Base-by-base conservation (phyloP, 2,113 vertebrate genomes). In the Hippocampus mohnikei region DNA sequence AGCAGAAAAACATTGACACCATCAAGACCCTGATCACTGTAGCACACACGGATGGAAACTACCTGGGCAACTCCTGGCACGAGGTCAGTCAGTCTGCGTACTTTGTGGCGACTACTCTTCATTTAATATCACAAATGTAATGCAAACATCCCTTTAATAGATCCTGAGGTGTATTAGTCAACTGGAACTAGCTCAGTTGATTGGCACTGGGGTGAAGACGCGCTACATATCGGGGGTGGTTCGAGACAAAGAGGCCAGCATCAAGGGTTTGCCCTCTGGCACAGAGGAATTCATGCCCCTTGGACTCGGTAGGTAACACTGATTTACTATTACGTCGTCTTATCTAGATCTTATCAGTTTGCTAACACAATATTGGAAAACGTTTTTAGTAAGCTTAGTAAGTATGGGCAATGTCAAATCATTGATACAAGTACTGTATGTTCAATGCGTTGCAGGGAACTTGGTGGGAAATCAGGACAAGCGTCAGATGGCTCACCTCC, bases 1-100 rank as follows among this genome's bases (percentile, higher is more conserved):
- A 99, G 74, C 97, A 99, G 91, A 99, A 99, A 75, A 99, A 99
- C 90, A 99, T 98, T 0, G 96, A 99, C 88, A 98, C 97, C 75
- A 99, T 99, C 76, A 99, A 99, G 88, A 99, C 97, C 0, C 94
- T 99, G 29, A 99, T 99, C 85, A 98, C 95, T 0, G 96, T 99
- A 20, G 96, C 97, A 33, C 97, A 98, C 88, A 98, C 97, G 0
- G 97, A 99, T 8, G 97, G 97, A 69, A 99, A 99, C 91, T 98
- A 99, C 88, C 92, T 98, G 48, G 95, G 95, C 40, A 98, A 94
- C 87, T 99, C 97, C 59, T 99, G 97, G 97, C 97, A 98, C 5
- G 96, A 98, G 95, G 97, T 96, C 63, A 80, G 76, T 41, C 52
- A n/a, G 9, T 42, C 71, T 16, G n/a, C 0, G 21, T n/a, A 8